Percentiles rank a stretch among this genome's conserved stretches.
Evolutionary conservation across 2,113 vertebrate genomes (phyloP).

Genomic region (Nerophis lumbriciformis): DNA sequence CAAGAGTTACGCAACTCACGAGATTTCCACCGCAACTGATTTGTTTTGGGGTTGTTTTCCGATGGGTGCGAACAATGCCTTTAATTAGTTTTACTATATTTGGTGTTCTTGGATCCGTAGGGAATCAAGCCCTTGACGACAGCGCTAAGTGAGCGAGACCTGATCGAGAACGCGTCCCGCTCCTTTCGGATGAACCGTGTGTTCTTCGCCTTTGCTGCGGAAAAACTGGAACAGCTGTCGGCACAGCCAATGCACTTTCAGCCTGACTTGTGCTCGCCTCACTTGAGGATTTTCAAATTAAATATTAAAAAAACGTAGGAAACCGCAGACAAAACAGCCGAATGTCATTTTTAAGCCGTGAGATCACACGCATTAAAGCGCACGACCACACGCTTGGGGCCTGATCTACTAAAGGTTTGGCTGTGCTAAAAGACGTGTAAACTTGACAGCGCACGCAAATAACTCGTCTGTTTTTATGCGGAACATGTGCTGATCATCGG

Average conservation of each 20-base stretch:
- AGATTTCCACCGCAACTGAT: constrained; percentile 6
- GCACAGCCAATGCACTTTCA: constrained; percentile 2
- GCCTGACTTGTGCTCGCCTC: constrained; percentile 6
- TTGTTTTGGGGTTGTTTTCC: constrained; percentile 14
- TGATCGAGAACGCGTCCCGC: background rate
- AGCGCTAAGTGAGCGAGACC: background rate
- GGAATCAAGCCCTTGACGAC: constrained; percentile 30
- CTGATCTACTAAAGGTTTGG: no score
- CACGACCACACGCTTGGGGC: background rate
- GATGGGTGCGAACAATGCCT: constrained; percentile 16
- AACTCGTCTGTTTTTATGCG: no score
- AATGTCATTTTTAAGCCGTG: background rate
- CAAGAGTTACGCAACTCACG: constrained; percentile 2
- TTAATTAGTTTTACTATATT: constrained; percentile 49
- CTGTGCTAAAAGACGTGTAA: no score
- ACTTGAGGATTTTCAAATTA: constrained; percentile 3
- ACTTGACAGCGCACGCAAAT: no score
- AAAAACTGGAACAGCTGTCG: background rate
- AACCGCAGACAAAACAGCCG: background rate
- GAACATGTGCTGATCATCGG: no score
- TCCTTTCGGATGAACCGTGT: background rate
- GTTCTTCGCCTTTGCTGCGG: background rate
- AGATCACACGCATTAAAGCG: background rate
- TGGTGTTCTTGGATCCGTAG: constrained; percentile 19
- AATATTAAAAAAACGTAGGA: background rate